Conservation (phyloP, 2,888 invertebrate species). For the Pseudococcus longispinus region DNA sequence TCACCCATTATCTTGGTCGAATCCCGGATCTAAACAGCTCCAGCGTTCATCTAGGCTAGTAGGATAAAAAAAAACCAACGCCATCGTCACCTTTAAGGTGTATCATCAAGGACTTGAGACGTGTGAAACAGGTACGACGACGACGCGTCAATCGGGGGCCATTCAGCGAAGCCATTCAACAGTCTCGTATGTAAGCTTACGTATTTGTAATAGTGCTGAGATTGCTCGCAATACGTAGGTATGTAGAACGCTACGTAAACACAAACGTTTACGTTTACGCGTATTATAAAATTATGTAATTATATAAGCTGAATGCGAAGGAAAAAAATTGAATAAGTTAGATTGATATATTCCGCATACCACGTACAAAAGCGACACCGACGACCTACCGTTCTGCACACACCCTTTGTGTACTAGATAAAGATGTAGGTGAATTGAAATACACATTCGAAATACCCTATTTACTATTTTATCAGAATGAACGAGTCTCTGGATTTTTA, state of each 20-base stretch:
- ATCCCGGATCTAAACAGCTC: conserved; percentile 1
- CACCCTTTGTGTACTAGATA: neutral
- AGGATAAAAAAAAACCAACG: neutral
- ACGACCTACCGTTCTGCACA: neutral
- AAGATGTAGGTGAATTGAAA: neutral
- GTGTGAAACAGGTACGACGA: neutral
- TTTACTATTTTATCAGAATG: neutral
- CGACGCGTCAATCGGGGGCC: neutral
- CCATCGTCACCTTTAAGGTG: conserved; percentile 4
- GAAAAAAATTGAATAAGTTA: neutral
- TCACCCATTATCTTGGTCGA: neutral
- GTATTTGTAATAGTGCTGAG: neutral
- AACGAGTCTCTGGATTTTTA: neutral
- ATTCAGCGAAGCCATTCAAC: neutral
- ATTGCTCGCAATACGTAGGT: neutral
- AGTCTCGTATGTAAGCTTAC: neutral
- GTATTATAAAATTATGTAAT: neutral
- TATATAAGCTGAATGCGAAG: neutral
- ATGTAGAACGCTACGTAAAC: neutral
- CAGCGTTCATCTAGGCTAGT: neutral
- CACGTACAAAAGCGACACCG: neutral
- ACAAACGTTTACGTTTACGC: neutral
- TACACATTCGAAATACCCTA: neutral
- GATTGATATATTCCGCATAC: neutral
- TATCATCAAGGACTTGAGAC: neutral